Evolutionary conservation across 2,888 invertebrate genomes (phyloP).

Genomic region (Diplazon laetatorius): DNA sequence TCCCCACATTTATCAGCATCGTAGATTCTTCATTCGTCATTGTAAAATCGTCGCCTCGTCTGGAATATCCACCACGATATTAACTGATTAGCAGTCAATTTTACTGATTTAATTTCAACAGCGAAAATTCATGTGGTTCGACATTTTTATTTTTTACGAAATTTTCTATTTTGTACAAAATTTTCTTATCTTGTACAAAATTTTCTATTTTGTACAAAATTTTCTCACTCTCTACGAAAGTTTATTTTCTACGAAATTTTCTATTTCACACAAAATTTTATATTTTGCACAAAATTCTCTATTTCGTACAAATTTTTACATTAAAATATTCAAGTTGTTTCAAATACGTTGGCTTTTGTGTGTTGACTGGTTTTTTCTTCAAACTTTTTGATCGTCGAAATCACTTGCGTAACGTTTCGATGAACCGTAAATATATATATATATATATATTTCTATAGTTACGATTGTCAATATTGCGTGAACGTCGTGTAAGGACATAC

Average conservation of each 20-base stretch:
- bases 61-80: slow-evolving; percentile 2
- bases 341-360: not conserved
- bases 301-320: too few relatives aligned
- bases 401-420: not conserved
- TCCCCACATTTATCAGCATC: slow-evolving; percentile 60
- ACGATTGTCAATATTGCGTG: slow-evolving; percentile 1
- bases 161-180: too few relatives aligned
- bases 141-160: too few relatives aligned
- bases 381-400: too few relatives aligned
- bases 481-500: slow-evolving; percentile 29
- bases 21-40: slow-evolving; percentile 65
- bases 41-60: slow-evolving; percentile 42
- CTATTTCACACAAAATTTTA: too few relatives aligned
- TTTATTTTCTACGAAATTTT: too few relatives aligned
- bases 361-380: not conserved
- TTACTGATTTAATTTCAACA: not conserved
- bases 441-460: too few relatives aligned
- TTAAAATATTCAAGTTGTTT: too few relatives aligned
- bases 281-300: too few relatives aligned
- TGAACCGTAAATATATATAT: slow-evolving; percentile 11
- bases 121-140: not conserved
- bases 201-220: too few relatives aligned
- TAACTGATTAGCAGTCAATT: not conserved
- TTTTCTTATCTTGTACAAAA: too few relatives aligned
- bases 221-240: too few relatives aligned